Evolutionary conservation across 2,888 invertebrate genomes (phyloP).

Genomic region (Tuta absoluta): DNA sequence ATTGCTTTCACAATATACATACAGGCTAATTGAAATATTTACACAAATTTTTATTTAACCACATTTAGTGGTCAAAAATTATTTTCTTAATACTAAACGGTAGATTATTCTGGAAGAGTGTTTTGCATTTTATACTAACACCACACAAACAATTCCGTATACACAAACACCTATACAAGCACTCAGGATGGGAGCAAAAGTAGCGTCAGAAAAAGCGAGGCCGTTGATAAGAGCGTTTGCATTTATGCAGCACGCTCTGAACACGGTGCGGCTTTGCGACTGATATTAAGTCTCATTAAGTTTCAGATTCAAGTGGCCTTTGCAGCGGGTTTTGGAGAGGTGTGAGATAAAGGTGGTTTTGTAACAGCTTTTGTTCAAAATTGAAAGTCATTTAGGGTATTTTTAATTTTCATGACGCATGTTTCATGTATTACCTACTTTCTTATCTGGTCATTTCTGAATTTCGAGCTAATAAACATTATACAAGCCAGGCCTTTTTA

Average conservation of each 20-base stretch:
- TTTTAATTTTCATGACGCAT: too few relatives aligned
- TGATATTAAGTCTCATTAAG: slow-evolving; percentile 23
- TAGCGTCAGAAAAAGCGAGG: slow-evolving; percentile 12
- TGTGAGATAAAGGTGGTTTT: slow-evolving; percentile 9
- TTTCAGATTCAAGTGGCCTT: slow-evolving; percentile 6
- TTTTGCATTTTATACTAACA: neutral
- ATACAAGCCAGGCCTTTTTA: too few relatives aligned
- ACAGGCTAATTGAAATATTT: too few relatives aligned
- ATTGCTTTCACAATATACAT: too few relatives aligned
- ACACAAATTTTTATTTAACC: too few relatives aligned
- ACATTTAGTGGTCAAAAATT: too few relatives aligned
- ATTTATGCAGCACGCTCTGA: slow-evolving; percentile 22
- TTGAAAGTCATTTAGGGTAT: neutral
- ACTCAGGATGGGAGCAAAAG: slow-evolving; percentile 5
- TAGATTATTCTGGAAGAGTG: neutral
- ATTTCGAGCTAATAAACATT: too few relatives aligned
- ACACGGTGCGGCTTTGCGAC: slow-evolving; percentile 6
- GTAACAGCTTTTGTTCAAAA: neutral
- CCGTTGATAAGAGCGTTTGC: slow-evolving; percentile 10
- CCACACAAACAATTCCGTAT: neutral
- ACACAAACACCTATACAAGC: slow-evolving; percentile 10
- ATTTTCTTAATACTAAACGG: neutral
- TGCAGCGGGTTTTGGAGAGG: neutral
- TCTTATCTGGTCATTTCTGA: too few relatives aligned
- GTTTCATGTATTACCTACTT: too few relatives aligned